A percentile compares a stretch with the other conserved stretches of the same genome.
phyloP scores from a whole-genome alignment of 2,113 vertebrate genomes.

The Gracilinanus agilis region DNA sequence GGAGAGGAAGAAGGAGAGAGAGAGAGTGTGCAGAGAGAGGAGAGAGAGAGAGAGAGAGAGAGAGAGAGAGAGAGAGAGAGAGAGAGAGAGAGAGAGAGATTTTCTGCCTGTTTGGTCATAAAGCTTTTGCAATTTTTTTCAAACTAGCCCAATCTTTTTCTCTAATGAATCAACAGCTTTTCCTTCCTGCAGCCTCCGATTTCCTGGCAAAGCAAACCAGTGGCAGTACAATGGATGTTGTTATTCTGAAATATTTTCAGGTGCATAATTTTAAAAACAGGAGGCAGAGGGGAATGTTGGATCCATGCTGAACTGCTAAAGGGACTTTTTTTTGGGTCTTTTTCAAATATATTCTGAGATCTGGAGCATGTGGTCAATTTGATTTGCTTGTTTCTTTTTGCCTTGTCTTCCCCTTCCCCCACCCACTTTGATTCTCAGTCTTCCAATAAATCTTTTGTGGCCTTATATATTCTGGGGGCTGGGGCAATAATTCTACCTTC shows the following conservation, averaged over 20 bases:
- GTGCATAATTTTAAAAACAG: background rate
- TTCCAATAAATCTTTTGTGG: conserved; percentile 9
- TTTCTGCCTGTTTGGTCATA: conserved; percentile 10
- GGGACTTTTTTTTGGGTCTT: conserved; percentile 45
- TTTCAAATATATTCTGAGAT: background rate
- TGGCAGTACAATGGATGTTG: conserved; percentile 1
- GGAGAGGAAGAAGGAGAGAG: conserved; percentile 15
- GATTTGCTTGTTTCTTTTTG: conserved; percentile 48
- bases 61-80: background rate
- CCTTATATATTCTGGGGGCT: background rate
- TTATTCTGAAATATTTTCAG: conserved; percentile 46
- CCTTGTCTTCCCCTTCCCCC: background rate
- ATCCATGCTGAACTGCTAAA: background rate
- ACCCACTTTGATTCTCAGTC: background rate
- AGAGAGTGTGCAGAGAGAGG: background rate
- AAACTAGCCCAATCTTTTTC: conserved; percentile 54
- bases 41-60: too few species aligned
- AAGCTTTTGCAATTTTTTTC: conserved; percentile 65
- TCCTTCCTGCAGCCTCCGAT: background rate
- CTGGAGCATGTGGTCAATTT: background rate
- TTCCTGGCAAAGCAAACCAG: conserved; percentile 18
- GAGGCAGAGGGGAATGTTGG: background rate
- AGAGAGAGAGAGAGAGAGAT: background rate
- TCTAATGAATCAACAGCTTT: conserved; percentile 36
- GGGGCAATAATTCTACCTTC: background rate